Conservation (phyloP, 2,113 vertebrate species). For the Varanus salvator region DNA sequence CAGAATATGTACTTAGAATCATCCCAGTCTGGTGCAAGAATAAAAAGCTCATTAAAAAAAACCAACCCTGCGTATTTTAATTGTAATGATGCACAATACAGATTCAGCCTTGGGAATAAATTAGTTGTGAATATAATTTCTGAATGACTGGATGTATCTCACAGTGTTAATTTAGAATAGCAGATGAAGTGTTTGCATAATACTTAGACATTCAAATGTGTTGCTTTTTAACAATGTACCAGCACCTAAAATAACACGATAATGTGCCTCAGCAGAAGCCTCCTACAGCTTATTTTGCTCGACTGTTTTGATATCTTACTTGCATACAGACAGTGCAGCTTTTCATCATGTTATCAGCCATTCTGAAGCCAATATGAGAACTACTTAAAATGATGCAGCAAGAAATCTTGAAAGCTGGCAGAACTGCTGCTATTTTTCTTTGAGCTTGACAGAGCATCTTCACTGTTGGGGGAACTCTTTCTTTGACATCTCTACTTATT, state of each 20-base stretch:
- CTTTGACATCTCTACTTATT: conserved; percentile 28
- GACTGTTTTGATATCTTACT: conserved; percentile 19
- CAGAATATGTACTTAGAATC: conserved; percentile 5
- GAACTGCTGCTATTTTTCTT: conserved; percentile 23
- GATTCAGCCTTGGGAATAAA: conserved; percentile 24
- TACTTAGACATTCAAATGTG: neutral
- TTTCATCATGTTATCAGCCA: conserved; percentile 20
- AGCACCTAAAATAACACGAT: conserved; percentile 17
- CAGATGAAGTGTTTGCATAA: neutral
- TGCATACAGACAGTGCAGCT: neutral
- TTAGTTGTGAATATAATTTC: conserved; percentile 35
- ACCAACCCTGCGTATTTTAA: conserved; percentile 4
- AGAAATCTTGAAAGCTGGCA: conserved; percentile 17
- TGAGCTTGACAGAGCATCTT: neutral
- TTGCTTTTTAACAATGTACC: neutral
- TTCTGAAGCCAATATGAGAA: conserved; percentile 33
- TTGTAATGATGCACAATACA: conserved; percentile 13
- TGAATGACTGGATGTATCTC: conserved; percentile 10
- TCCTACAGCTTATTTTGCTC: neutral
- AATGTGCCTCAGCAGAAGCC: neutral
- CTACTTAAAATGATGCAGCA: conserved; percentile 29
- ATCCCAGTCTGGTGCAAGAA: neutral
- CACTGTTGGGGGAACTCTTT: neutral
- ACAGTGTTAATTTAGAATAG: conserved; percentile 23
- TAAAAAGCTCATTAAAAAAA: conserved; percentile 36